A percentile compares a stretch with the other conserved stretches of the same genome.
Conservation (phyloP, 2,797 vertebrate species). For the Acropternis orthonyx region DNA sequence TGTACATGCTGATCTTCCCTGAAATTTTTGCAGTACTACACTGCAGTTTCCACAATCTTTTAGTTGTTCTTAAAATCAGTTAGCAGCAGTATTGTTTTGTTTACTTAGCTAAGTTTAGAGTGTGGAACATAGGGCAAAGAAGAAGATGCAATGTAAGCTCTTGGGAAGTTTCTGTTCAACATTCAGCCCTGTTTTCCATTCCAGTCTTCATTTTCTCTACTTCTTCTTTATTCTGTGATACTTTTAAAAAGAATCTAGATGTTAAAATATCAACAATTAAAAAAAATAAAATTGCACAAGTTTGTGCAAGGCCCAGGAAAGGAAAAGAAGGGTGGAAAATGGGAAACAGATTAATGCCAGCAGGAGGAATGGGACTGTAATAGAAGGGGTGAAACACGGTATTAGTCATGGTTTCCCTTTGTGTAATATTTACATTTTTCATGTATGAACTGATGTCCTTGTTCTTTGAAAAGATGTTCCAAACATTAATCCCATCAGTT, state of each 20-base stretch:
- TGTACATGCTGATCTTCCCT: background rate
- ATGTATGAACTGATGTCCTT: background rate
- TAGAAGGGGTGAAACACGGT: background rate
- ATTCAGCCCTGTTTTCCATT: background rate
- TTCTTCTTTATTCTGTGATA: background rate
- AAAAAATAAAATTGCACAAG: background rate
- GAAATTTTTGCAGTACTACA: background rate
- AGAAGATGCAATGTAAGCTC: background rate
- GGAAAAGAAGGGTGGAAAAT: background rate
- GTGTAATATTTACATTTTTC: background rate
- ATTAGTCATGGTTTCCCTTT: background rate
- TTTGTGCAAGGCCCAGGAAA: background rate
- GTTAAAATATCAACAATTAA: background rate
- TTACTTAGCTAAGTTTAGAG: background rate
- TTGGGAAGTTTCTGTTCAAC: background rate
- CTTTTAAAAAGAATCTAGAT: background rate
- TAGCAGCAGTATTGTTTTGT: background rate
- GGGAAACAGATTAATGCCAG: background rate
- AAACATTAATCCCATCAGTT: background rate
- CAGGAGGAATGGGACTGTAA: background rate
- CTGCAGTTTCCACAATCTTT: background rate
- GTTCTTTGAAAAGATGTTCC: background rate
- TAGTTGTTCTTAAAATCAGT: background rate
- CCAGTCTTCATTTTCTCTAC: background rate
- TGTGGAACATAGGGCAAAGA: background rate